Evolutionary conservation across 2,888 invertebrate species (phyloP), one percentile per base, ranked within the genome.

Genomic region (Lacanobia wlatinum): DNA sequence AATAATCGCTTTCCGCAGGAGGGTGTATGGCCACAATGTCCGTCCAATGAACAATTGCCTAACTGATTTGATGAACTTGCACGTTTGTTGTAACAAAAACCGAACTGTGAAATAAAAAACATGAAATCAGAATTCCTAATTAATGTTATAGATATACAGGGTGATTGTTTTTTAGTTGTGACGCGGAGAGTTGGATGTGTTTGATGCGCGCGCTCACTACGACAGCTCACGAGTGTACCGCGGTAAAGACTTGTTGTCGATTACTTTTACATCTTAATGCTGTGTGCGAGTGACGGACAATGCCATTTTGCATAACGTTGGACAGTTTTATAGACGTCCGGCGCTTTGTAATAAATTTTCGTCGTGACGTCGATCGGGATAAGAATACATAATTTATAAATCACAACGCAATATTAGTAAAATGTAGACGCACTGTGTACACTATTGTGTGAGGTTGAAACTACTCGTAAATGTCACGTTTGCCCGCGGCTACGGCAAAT

Each of bases 281-380:
- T 67, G 70, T 82, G 73, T 82, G 80, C 73, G 79, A 72, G 71
- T 74, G 53, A 68, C 72, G 89, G 88, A 92, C 91, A 91, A 90
- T 91, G 88, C 87, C 87, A 87, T 90, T 92, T 90, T 87, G 89
- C 92, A 90, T 90, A 77, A 86, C 84, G 84, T 77, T 79, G 66
- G 84, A 85, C 86, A 85, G 87, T 89, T 89, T 90, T 91, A 90
- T 91, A 89, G 88, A 88, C 90, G 88, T 92, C 91, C 90, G 90
- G 87, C 84, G 86, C 50, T 79, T 71, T 63, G 85, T 87, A 86
- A 87, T 90, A 89, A 88, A 89, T 88, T 83, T 82, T 68, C 64
- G 74, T 78, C 80, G 84, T 87, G 89, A 89, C 87, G 87, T 85
- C 40, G 75, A 40, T 81, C 82, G 79, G 83, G 87, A 84, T 87